Percentiles rank a stretch among this genome's conserved stretches.
Evolutionary conservation across 2,888 invertebrate species (phyloP).

Genomic region (Choristoneura rosaceana): DNA sequence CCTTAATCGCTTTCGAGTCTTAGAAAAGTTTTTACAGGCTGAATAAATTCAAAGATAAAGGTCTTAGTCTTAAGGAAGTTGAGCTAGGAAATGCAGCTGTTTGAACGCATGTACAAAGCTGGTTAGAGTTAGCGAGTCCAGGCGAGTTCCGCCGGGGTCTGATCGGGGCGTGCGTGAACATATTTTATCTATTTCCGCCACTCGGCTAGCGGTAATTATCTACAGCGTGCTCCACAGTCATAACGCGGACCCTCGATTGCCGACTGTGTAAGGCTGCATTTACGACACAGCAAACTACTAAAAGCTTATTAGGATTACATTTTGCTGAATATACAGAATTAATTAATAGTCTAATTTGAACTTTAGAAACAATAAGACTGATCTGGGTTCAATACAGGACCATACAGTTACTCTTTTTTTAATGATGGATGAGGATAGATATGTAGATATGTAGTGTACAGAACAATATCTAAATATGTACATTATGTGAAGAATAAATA

Average conservation of each 20-base stretch:
- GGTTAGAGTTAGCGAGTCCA: conserved; percentile 51
- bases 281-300: conserved; percentile 9
- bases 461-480: too few relatives aligned
- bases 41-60: conserved; percentile 42
- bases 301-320: background rate
- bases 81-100: conserved; percentile 35
- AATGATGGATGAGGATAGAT: too few relatives aligned
- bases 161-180: conserved; percentile 80
- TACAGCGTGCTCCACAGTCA: conserved; percentile 74
- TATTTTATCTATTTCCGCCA: conserved; percentile 79
- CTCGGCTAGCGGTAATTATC: conserved; percentile 74
- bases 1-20: conserved; percentile 42
- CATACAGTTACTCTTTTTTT: too few relatives aligned
- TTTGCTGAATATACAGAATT: background rate
- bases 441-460: too few relatives aligned
- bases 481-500: too few relatives aligned
- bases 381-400: too few relatives aligned
- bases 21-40: conserved; percentile 42
- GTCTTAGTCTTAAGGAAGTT: conserved; percentile 39
- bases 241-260: conserved; percentile 59
- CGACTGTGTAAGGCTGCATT: conserved; percentile 26
- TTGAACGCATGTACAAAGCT: conserved; percentile 33
- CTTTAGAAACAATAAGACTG: too few relatives aligned
- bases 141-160: conserved; percentile 57
- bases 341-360: background rate